phyloP scores from a whole-genome alignment of 2,888 invertebrate genomes.

The Drosophila atroscutellata region DNA sequence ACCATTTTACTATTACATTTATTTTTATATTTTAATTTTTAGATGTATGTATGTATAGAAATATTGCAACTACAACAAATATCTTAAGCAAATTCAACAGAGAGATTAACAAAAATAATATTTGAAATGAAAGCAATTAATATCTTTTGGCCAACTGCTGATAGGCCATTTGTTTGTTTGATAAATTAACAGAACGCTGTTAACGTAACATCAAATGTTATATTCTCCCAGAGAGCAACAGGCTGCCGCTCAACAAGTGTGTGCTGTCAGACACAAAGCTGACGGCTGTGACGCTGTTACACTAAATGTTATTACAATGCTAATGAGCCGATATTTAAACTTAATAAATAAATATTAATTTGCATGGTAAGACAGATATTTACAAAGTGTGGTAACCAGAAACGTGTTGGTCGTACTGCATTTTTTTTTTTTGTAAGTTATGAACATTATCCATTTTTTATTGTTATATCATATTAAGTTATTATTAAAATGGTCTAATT shows the following conservation, averaged over 20 bases:
- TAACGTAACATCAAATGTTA: slow-evolving; percentile 21
- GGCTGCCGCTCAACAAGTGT: slow-evolving; percentile 27
- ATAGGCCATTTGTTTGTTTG: slow-evolving; percentile 13
- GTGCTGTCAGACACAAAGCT: slow-evolving; percentile 31
- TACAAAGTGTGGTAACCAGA: neutral
- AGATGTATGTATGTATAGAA: neutral
- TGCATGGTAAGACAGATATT: neutral
- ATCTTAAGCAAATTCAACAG: neutral
- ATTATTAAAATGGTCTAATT: neutral
- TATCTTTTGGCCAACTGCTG: slow-evolving; percentile 25
- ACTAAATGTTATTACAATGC: slow-evolving; percentile 21
- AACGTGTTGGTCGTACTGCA: neutral
- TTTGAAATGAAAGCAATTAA: neutral
- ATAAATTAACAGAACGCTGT: slow-evolving; percentile 17
- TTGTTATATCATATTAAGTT: neutral
- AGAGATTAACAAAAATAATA: neutral
- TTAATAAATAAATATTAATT: neutral
- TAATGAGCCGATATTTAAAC: neutral
- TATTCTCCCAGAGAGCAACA: slow-evolving; percentile 32
- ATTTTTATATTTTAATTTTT: neutral
- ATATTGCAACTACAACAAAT: neutral
- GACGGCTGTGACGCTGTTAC: slow-evolving; percentile 7
- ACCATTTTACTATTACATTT: neutral
- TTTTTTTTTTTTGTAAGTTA: neutral
- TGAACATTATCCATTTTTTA: neutral